These are phyloP conservation scores for Drosophila eugracilis DNA, from an alignment of 1,140 invertebrate genomes.

Conservation along the genomic window DNA sequence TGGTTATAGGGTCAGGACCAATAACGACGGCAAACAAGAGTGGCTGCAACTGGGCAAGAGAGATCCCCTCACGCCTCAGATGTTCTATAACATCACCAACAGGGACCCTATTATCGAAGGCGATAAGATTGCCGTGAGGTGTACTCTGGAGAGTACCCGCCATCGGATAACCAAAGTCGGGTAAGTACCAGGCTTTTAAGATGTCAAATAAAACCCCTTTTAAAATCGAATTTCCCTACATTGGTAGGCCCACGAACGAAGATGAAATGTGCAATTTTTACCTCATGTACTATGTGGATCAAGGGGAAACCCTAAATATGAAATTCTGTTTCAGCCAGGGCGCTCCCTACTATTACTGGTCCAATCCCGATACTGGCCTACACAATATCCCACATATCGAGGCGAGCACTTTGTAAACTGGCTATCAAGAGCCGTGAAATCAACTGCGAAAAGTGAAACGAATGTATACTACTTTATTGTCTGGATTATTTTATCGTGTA, in stretches of 20 bases:
- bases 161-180: constrained; percentile 90
- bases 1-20: constrained; percentile 91
- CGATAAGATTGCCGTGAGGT: constrained; percentile 94
- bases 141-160: constrained; percentile 93
- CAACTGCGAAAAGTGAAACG: constrained; percentile 39
- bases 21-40: constrained; percentile 86
- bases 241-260: constrained; percentile 91
- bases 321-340: constrained; percentile 95
- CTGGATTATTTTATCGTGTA: constrained; percentile 55
- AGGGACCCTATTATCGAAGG: constrained; percentile 87
- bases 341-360: constrained; percentile 94
- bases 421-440: background rate
- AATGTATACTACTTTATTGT: constrained; percentile 74
- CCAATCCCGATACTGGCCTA: constrained; percentile 86
- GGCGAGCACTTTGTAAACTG: constrained; percentile 86
- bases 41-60: constrained; percentile 96
- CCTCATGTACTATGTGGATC: constrained; percentile 98
- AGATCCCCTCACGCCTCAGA: constrained; percentile 96
- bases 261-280: constrained; percentile 99
- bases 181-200: constrained; percentile 84
- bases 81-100: constrained; percentile 96
- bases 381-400: constrained; percentile 92
- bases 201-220: background rate
- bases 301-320: constrained; percentile 90
- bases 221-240: background rate